A percentile compares a stretch with the other conserved stretches of the same genome.
Conservation (phyloP, 1,140 invertebrate genomes). For the Brachionus sp. region DNA sequence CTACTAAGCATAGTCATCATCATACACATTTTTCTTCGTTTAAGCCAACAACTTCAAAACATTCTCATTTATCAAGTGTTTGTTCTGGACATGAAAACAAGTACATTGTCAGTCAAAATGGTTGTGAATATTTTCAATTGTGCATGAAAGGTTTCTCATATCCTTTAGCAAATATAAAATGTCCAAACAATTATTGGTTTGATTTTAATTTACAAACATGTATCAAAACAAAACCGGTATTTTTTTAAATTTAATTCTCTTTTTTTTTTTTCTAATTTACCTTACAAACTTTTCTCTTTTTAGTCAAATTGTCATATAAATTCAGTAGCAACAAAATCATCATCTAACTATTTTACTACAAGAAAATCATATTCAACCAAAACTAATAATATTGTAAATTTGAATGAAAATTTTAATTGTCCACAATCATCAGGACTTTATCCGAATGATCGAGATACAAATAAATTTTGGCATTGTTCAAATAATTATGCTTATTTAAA, state of each 20-base stretch:
- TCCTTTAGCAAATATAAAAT: not conserved
- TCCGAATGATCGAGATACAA: not conserved
- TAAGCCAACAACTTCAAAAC: not conserved
- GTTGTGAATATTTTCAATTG: not conserved
- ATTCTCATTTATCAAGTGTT: not conserved
- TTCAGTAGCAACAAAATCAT: not conserved
- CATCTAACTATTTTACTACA: not conserved
- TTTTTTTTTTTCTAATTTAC: not conserved
- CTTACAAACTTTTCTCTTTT: too few relatives aligned
- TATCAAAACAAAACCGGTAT: conserved; percentile 5
- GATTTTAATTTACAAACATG: not conserved
- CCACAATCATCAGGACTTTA: conserved; percentile 7
- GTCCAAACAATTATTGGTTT: conserved; percentile 13
- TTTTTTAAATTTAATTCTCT: not conserved
- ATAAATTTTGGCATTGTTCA: conserved; percentile 27
- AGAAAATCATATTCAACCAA: not conserved
- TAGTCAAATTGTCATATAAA: not conserved
- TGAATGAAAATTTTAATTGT: not conserved
- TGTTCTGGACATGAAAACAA: not conserved
- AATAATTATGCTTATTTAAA: not conserved
- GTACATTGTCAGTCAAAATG: not conserved
- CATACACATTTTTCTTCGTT: not conserved
- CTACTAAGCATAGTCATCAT: not conserved
- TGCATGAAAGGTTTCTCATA: conserved; percentile 6
- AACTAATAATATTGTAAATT: too few relatives aligned